phyloP scores from a whole-genome alignment of 2,113 vertebrate species.

The Rhinogobius similis region DNA sequence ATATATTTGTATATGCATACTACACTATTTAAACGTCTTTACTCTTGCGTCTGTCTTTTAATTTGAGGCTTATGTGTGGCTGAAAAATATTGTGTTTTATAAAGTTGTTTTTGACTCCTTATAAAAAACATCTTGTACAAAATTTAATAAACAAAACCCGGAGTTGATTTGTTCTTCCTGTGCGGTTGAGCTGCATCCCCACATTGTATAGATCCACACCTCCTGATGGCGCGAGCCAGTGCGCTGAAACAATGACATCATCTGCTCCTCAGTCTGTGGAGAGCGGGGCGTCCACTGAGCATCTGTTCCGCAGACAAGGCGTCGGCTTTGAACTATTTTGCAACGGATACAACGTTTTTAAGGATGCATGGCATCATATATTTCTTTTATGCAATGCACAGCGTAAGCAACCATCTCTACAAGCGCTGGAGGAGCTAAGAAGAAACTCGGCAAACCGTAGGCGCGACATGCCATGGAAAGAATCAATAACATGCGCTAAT shows the following conservation, averaged over 20 bases:
- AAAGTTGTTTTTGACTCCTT: conserved; percentile 87
- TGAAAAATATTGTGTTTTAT: conserved; percentile 97
- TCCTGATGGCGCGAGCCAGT: conserved; percentile 19
- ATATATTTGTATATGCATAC: conserved; percentile 57
- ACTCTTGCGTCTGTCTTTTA: conserved; percentile 83
- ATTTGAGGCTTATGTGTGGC: conserved; percentile 91
- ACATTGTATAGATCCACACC: neutral
- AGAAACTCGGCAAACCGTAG: conserved; percentile 4
- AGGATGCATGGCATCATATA: neutral
- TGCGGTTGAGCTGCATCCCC: conserved; percentile 3
- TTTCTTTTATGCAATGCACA: neutral
- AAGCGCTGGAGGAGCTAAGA: neutral
- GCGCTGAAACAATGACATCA: conserved; percentile 65
- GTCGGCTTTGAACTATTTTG: conserved; percentile 15
- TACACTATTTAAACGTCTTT: conserved; percentile 86
- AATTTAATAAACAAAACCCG: conserved; percentile 94
- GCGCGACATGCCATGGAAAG: conserved; percentile 24
- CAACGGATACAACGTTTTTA: neutral
- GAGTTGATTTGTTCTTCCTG: conserved; percentile 50
- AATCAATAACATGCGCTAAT: neutral
- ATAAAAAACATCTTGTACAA: conserved; percentile 83
- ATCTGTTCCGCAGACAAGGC: conserved; percentile 38
- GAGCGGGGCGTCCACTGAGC: conserved; percentile 36
- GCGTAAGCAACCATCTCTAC: conserved; percentile 8
- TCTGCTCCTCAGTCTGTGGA: conserved; percentile 18